Conservation (phyloP, 1,140 invertebrate species). For the Meteorus sp. region DNA sequence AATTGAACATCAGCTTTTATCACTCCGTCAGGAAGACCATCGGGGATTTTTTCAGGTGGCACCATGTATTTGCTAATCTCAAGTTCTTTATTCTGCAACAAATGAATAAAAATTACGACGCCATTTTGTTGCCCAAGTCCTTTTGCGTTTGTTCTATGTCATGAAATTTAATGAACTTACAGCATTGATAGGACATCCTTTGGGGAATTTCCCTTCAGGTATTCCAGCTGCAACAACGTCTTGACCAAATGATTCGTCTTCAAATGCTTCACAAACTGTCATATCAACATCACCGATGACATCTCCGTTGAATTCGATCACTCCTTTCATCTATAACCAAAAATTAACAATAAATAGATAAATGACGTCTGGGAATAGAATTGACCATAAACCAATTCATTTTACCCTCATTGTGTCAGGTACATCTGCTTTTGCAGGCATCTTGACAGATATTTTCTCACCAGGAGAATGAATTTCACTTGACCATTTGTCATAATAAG, state of each 20-base stretch:
- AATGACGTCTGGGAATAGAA: too few species aligned
- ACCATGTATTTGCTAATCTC: neutral
- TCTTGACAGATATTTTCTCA: too few species aligned
- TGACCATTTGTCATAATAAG: too few species aligned
- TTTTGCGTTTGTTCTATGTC: neutral
- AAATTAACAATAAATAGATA: too few species aligned
- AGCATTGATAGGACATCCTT: slow-evolving; percentile 7
- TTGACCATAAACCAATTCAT: too few species aligned
- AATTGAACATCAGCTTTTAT: neutral
- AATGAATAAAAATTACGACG: neutral
- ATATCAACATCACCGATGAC: neutral
- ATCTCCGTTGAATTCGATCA: neutral
- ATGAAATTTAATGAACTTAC: neutral
- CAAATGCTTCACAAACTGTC: slow-evolving; percentile 6
- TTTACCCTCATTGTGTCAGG: too few species aligned
- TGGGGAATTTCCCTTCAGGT: slow-evolving; percentile 7
- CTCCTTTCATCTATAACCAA: neutral
- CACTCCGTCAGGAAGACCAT: neutral
- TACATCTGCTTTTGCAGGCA: too few species aligned
- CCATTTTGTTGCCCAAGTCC: too few species aligned
- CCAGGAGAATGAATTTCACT: too few species aligned
- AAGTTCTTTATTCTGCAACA: neutral
- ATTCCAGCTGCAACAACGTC: neutral
- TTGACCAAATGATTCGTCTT: slow-evolving; percentile 3
- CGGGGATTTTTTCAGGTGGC: neutral